Evolutionary conservation across 2,113 vertebrate species (phyloP).

Genomic region (Lutjanus erythropterus): DNA sequence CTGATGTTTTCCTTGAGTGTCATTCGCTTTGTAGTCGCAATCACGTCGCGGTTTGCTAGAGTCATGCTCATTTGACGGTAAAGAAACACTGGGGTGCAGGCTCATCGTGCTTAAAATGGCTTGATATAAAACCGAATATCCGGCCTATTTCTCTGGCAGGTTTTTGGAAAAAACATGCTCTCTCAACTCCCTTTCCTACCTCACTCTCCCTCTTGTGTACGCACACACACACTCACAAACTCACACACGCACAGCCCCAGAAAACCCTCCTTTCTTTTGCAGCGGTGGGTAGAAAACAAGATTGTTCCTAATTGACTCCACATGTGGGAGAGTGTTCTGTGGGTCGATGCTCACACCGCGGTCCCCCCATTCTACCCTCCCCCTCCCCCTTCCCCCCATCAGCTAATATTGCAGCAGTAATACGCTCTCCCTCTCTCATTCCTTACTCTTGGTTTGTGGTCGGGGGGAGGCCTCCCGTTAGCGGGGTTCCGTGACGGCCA

Average conservation of each 20-base stretch:
- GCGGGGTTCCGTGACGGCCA: constrained; percentile 79
- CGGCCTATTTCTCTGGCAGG: constrained; percentile 62
- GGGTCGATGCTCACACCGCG: constrained; percentile 82
- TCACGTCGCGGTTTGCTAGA: constrained; percentile 49
- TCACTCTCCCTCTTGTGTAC: constrained; percentile 45
- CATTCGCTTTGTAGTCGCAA: constrained; percentile 37
- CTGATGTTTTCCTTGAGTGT: constrained; percentile 43
- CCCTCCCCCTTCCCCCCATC: constrained; percentile 61
- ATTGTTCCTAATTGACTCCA: constrained; percentile 90
- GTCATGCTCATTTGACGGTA: constrained; percentile 65
- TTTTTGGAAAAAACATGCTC: constrained; percentile 72
- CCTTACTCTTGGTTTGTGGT: constrained; percentile 78
- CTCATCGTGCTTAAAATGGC: constrained; percentile 60
- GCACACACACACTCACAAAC: constrained; percentile 12
- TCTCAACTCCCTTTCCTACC: constrained; percentile 55
- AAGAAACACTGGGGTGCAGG: constrained; percentile 58
- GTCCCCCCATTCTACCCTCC: constrained; percentile 69
- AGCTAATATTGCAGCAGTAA: constrained; percentile 80
- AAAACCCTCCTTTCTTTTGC: constrained; percentile 84
- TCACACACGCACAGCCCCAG: constrained; percentile 56
- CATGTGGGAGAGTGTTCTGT: constrained; percentile 88
- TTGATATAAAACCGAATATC: constrained; percentile 76
- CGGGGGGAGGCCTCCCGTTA: constrained; percentile 78
- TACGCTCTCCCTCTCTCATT: constrained; percentile 63
- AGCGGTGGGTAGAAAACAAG: constrained; percentile 87